Evolutionary conservation across 1,140 invertebrate genomes (phyloP), one percentile per base, ranked within the genome.

Genomic region (Zaprionus lachaisei): DNA sequence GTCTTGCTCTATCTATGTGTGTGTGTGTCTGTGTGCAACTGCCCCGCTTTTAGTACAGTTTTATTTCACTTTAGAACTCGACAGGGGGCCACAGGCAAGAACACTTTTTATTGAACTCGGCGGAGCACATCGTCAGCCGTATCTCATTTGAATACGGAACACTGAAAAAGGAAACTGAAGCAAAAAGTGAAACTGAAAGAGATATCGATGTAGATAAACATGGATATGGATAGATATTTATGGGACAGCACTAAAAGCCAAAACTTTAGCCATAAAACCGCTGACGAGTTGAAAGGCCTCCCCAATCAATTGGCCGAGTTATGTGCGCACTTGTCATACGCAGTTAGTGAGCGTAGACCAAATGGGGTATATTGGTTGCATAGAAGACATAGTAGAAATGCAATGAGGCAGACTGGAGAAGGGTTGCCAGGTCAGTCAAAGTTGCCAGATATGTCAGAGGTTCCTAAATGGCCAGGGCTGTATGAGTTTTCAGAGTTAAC

Each of bases 261-360:
- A 47, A 85, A 84, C 81, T 84, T 85, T 85, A 78, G 81, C 79
- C 80, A 85, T 85, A 84, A 84, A 66, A 61, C 44, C 68, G 73
- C 61, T 12, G 71, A 72, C n/a, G 64, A 72, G 14, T 72, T 55
- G 37, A 76, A 61, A 76, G 68, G 34, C 69, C 41, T 37, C 11
- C 17, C 17, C 73, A 71, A 71, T 76, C 73, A 71, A 37, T 72
- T 34, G 17, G 17, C 31, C 51, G 44, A 76, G 51, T 71, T 71
- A 70, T 47, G 28, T 57, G 58, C 56, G 14, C 55, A 60, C 55
- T 67, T 31, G 28, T 14, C 12, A 51, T 49, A 41, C 72, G 17
- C 38, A 1, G n/a, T 7, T 2, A 20, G 22, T 1, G 20, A 66
- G 15, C 2, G n/a, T n/a, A 17, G 0, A n/a, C 2, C n/a, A 17